Base-by-base conservation (phyloP, 2,113 vertebrate species). In the Gavialis gangeticus region DNA sequence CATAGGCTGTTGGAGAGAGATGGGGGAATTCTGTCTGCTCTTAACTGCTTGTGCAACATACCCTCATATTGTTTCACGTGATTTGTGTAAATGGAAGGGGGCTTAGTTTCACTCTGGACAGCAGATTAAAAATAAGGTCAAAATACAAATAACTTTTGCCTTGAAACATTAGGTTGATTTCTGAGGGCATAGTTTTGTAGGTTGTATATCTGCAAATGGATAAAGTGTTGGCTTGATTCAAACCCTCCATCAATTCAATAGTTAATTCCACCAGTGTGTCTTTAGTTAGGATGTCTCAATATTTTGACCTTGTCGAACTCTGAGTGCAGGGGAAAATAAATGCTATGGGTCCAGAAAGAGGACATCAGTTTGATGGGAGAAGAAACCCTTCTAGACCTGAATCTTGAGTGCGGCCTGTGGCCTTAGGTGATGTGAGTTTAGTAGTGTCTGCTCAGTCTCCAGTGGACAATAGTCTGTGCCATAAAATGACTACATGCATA, bases 401-500 rank as follows among this genome's bases (percentile, higher is more conserved):
- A 0, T 30, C 57, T 84, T 69, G 86, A 87, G 58, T 73, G 79
- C 57, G 77, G 82, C 24, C 92, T 92, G 94, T 91, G 94, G 87
- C 84, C 87, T 73, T 88, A 96, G 96, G 94, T 96, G 95, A 97
- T 91, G 87, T 91, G 96, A 90, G n/a, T 91, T 94, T 92, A 83
- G 79, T n/a, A 62, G 73, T 90, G 81, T 95, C 90, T 85, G 84
- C 64, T 62, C 0, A 0, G 85, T 97, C 96, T 96, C 96, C 9
- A 18, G 91, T 91, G 93, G 81, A 82, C 88, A 96, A 95, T 95
- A 90, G 79, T 27, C 60, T 67, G 69, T 86, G 89, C 86, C 92
- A 84, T 97, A 97, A 97, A 98, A 95, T 25, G 19, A 76, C 91
- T 94, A 87, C 84, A 69, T 95, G 95, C 76, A 84, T 96, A 94